Evolutionary conservation across 2,797 vertebrate genomes (phyloP), one percentile per base, ranked within the genome.

Genomic region (Lacerta viridis): DNA sequence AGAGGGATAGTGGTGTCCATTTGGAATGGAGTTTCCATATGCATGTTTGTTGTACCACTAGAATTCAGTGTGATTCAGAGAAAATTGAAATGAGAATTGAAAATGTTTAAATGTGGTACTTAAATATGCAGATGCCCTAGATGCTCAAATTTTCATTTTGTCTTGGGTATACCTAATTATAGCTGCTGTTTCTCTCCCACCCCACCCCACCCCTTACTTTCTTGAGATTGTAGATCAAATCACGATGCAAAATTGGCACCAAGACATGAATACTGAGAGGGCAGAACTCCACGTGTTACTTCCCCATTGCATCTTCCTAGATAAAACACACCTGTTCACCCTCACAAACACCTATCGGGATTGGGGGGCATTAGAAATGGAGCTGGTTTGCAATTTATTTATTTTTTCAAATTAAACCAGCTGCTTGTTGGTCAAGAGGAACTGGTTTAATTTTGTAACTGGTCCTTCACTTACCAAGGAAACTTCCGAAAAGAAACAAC

Each of bases 11-110:
- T 77, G 33, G 33, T 4, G 3, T 80, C 36, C 6, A 25, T 36
- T 87, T 87, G 59, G 39, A 20, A 86, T 91, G 74, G 89, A 89
- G 55, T 23, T 10, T 50, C 59, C 88, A 92, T 29, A 25, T 64
- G 5, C 55, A 3, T 79, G 3, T 84, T 75, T 85, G 3, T 80
- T 71, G 17, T 89, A 41, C 81, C 90, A 4, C 64, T 20, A 23
- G 55, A 86, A 78, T 18, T 43, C 27, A 36, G 11, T 72, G 50
- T 76, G 43, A 59, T 23, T 27, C 36, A 76, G 88, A 85, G n/a
- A 80, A 80, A 75, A 76, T 15, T 39, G 41, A 79, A 66, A 64
- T 64, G 61, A 23, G 61, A 64, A 64, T 64, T 18, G 20, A 64
- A 36, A 43, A 83, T 39, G 11, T n/a, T 83, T 41, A 41, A 59